Conservation (phyloP, 2,888 invertebrate genomes). For the Brachypalpus laphriformis region DNA sequence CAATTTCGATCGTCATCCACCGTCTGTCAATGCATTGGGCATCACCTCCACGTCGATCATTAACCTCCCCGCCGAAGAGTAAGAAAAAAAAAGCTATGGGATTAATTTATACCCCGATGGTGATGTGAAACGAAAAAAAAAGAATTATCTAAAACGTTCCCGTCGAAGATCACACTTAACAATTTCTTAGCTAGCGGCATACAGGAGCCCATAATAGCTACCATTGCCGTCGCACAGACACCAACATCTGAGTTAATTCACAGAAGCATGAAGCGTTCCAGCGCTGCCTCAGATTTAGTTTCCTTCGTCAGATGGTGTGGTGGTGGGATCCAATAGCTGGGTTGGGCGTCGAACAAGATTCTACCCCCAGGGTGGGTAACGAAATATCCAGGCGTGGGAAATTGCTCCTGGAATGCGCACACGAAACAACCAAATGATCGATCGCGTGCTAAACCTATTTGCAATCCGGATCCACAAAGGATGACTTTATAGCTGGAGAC, state of each 20-base stretch:
- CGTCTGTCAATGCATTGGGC: constrained; percentile 56
- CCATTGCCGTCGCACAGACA: constrained; percentile 15
- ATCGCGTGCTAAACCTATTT: constrained; percentile 72
- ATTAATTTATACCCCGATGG: constrained; percentile 45
- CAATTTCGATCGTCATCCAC: constrained; percentile 18
- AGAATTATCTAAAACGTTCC: constrained; percentile 52
- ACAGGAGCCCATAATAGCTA: constrained; percentile 59
- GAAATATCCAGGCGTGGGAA: constrained; percentile 69
- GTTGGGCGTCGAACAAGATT: constrained; percentile 68
- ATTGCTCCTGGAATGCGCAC: constrained; percentile 74
- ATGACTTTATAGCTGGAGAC: constrained; percentile 50
- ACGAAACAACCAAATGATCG: constrained; percentile 49
- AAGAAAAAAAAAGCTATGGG: constrained; percentile 7
- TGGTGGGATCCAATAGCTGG: constrained; percentile 59
- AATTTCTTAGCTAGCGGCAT: constrained; percentile 71
- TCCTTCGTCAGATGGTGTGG: constrained; percentile 49
- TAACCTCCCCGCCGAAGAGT: constrained; percentile 38
- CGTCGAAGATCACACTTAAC: constrained; percentile 69
- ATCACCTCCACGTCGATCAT: constrained; percentile 57
- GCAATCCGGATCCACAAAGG: constrained; percentile 24
- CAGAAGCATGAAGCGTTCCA: constrained; percentile 59
- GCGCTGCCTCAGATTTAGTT: constrained; percentile 24
- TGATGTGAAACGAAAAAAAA: constrained; percentile 16
- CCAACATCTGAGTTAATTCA: constrained; percentile 26
- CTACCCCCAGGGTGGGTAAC: constrained; percentile 73